A percentile compares a stretch with the other conserved stretches of the same genome.
phyloP scores from a whole-genome alignment of 2,888 invertebrate genomes.

The Meteorus colon region DNA sequence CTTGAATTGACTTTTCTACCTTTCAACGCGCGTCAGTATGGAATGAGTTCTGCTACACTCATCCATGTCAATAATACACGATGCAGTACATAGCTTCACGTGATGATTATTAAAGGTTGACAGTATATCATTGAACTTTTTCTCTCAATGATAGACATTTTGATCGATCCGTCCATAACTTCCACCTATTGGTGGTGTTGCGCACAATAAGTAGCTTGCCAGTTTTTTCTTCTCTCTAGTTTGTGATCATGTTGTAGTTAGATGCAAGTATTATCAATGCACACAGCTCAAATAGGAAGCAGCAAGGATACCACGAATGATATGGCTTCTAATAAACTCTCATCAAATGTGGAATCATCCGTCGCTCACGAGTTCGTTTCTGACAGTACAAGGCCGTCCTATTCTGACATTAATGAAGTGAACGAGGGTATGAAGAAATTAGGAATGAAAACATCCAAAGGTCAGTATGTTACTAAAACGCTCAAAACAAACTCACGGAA shows the following conservation, averaged over 20 bases:
- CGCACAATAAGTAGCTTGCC: constrained; percentile 18
- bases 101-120: constrained; percentile 41
- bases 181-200: neutral
- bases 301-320: constrained; percentile 54
- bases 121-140: constrained; percentile 20
- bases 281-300: constrained; percentile 64
- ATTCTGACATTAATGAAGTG: constrained; percentile 82
- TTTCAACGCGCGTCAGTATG: constrained; percentile 40
- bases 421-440: constrained; percentile 85
- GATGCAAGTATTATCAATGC: constrained; percentile 49
- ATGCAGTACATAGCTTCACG: constrained; percentile 31
- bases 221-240: constrained; percentile 9
- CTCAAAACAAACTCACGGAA: constrained; percentile 27
- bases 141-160: constrained; percentile 12
- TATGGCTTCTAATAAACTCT: constrained; percentile 42
- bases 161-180: neutral
- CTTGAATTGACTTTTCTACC: constrained; percentile 32
- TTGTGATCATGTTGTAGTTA: constrained; percentile 15
- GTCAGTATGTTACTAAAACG: constrained; percentile 71
- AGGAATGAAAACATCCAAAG: constrained; percentile 77
- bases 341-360: constrained; percentile 56
- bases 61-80: constrained; percentile 35
- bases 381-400: constrained; percentile 81
- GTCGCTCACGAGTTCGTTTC: constrained; percentile 83
- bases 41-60: constrained; percentile 45